Evolutionary conservation across 2,797 vertebrate genomes (phyloP).

Genomic region (Anabas testudineus): DNA sequence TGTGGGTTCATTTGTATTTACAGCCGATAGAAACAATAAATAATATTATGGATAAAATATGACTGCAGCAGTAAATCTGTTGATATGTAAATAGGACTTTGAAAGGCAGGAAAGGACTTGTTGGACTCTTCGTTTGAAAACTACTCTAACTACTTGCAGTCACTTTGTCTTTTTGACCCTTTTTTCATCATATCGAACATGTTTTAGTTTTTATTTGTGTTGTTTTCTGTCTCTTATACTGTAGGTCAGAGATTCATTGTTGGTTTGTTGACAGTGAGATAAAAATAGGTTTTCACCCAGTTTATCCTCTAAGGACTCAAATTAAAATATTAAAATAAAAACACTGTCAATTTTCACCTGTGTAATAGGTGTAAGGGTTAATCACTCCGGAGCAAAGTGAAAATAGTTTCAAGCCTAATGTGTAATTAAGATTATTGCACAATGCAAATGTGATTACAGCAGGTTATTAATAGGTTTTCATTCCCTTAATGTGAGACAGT

Average conservation of each 20-base stretch:
- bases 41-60: no score
- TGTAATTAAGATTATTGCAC: slow-evolving; percentile 44
- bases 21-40: no score
- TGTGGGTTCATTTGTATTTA: no score
- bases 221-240: no score
- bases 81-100: no score
- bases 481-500: slow-evolving; percentile 43
- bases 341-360: slow-evolving; percentile 8
- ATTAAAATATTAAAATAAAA: not conserved
- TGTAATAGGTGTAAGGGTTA: not conserved
- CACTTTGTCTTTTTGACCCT: no score
- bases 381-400: slow-evolving; percentile 4
- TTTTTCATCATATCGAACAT: no score
- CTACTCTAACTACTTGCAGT: no score
- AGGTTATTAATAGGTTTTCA: slow-evolving; percentile 60
- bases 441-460: slow-evolving; percentile 58
- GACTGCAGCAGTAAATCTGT: no score
- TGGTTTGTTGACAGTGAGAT: not conserved
- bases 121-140: no score
- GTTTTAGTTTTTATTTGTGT: no score
- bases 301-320: not conserved
- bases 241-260: not conserved
- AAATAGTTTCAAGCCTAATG: slow-evolving; percentile 13
- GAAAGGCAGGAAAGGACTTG: no score
- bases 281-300: not conserved